These are phyloP conservation scores for Asbolus verrucosus DNA, from an alignment of 1,140 invertebrate species.

Conservation along the genomic window DNA sequence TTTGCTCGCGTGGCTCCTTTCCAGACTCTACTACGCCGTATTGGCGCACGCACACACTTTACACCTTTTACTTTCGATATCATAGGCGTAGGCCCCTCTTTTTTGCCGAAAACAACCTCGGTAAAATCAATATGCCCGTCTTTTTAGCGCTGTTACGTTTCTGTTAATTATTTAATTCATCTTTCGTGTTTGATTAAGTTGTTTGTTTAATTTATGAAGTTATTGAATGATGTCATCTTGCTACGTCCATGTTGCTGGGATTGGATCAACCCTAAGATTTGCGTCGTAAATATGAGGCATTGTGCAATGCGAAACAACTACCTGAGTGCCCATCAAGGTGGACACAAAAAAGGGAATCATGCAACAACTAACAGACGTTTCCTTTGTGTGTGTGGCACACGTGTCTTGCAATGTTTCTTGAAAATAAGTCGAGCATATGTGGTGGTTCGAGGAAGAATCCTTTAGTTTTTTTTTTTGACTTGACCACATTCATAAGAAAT, in stretches of 20 bases:
- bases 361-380: constrained; percentile 4
- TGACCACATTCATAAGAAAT: not conserved
- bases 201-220: not conserved
- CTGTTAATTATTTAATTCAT: constrained; percentile 10
- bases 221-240: not conserved
- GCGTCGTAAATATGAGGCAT: constrained; percentile 6
- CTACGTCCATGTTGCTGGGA: constrained; percentile 4
- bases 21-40: constrained; percentile 39
- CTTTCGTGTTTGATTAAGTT: constrained; percentile 10
- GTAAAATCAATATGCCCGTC: not conserved
- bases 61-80: constrained; percentile 23
- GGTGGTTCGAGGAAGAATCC: constrained; percentile 8
- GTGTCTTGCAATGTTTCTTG: constrained; percentile 18
- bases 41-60: constrained; percentile 30
- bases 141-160: not conserved
- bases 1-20: constrained; percentile 41
- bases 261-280: not conserved
- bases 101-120: constrained; percentile 12
- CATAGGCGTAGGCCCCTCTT: constrained; percentile 11
- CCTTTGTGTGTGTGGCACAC: constrained; percentile 12
- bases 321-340: constrained; percentile 31
- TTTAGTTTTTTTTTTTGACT: too few species aligned
- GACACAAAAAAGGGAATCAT: constrained; percentile 20
- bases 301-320: constrained; percentile 27
- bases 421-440: constrained; percentile 12